Evolutionary conservation across 2,113 vertebrate genomes (phyloP), one percentile per base, ranked within the genome.

Genomic region (Lophius piscatorius): DNA sequence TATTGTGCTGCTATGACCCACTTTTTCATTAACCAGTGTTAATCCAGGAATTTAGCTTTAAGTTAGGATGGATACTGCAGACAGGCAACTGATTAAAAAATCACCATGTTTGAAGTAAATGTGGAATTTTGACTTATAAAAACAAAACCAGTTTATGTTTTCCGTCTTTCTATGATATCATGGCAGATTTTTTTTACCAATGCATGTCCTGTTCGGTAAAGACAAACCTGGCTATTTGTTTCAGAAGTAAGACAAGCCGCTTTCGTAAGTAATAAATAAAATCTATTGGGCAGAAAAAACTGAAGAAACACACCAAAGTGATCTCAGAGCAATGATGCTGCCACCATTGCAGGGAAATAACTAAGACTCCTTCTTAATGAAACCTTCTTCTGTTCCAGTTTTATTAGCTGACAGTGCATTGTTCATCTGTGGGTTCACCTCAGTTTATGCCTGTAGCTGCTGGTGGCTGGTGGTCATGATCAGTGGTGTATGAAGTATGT

Each of bases 1-100:
- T 62, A 56, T 42, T 66, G 42, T 44, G 31, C 54, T 67, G 70
- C 17, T 47, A 47, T 87, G 85, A 90, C 87, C 78, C 73, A 83
- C 51, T 88, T 86, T 76, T 69, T 24, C 40, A 65, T 78, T 69
- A 70, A 73, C 35, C 24, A n/a, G 23, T 65, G 20, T 59, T 70
- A 78, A 78, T 71, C 59, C 26, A 65, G 77, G 70, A 73, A 52
- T 66, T 67, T 26, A 39, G 9, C 68, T 52, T 67, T 76, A 42
- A 56, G 67, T 71, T 78, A 64, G 49, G 51, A 41, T 39, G 24
- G 13, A 76, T 51, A 49, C 28, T 71, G 40, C 17, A 24, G 44
- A 46, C 42, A 39, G 26, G 26, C 26, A 8, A 4, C 26, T 28
- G n/a, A n/a, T n/a, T n/a, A n/a, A n/a, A n/a, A n/a, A 8, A 28